These are phyloP conservation scores for Drosophila niveifrons DNA, from an alignment of 2,888 invertebrate genomes.

Conservation along the genomic window DNA sequence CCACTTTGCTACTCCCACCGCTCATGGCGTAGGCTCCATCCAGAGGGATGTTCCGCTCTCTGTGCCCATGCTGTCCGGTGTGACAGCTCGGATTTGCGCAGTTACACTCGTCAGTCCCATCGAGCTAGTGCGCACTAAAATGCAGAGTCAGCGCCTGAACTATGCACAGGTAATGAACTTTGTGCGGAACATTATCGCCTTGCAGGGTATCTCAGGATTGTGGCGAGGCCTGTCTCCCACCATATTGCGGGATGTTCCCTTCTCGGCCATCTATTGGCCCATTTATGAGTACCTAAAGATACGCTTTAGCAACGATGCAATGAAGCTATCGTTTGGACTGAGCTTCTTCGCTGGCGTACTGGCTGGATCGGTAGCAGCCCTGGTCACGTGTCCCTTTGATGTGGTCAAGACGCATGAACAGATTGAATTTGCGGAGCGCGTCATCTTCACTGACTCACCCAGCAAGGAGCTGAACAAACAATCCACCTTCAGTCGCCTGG, in stretches of 20 bases:
- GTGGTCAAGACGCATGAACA: conserved; percentile 99
- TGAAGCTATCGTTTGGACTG: conserved; percentile 88
- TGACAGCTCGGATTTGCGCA: conserved; percentile 92
- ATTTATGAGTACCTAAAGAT: conserved; percentile 92
- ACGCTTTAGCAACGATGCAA: conserved; percentile 85
- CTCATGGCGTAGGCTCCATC: not conserved
- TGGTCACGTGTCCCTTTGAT: conserved; percentile 98
- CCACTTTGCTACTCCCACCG: conserved; percentile 32
- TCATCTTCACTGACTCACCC: conserved; percentile 86
- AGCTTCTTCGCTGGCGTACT: conserved; percentile 93
- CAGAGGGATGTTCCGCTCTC: conserved; percentile 87
- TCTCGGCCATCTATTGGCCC: conserved; percentile 95
- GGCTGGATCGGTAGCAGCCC: conserved; percentile 96
- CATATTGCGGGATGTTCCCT: conserved; percentile 82
- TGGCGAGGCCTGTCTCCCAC: conserved; percentile 90
- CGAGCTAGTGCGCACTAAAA: conserved; percentile 98
- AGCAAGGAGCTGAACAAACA: conserved; percentile 59
- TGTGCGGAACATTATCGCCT: conserved; percentile 87
- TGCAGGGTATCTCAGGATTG: conserved; percentile 91
- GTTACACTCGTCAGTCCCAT: conserved; percentile 96
- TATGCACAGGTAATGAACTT: conserved; percentile 88
- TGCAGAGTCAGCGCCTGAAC: conserved; percentile 96
- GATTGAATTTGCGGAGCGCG: conserved; percentile 95
- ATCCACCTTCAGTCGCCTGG: conserved; percentile 86
- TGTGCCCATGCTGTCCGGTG: conserved; percentile 94